Base-by-base conservation (phyloP, 1,140 invertebrate genomes). In the Pachypsylla venusta region DNA sequence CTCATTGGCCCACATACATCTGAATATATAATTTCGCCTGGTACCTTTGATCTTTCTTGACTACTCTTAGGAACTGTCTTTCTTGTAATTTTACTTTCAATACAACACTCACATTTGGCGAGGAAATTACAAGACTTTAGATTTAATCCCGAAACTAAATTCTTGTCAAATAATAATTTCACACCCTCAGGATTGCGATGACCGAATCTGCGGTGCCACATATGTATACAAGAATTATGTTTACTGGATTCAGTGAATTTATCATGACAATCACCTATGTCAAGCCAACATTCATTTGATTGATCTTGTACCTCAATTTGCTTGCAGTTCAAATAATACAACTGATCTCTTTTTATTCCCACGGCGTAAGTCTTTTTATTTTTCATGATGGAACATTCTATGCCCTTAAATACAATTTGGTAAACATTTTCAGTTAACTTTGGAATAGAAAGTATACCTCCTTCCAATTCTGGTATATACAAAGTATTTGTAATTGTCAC, bases 171-270 rank as follows among this genome's bases (percentile, higher is more conserved):
- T n/a, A 66, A 24, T 27, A 59, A 24, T 53, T 63, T 61, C 1
- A 66, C 62, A 54, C 30, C 61, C 22, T 28, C 19, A n/a, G 56
- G 61, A 58, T 65, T 28, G 0, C 63, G 40, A 60, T 67, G 66
- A 20, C 62, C 65, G 2, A 67, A 56, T 19, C 63, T 42, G 4
- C 62, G 53, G 27, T 68, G 65, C 67, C 62, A 68, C 13, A 56
- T 54, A 20, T 67, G 64, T 3, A 62, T 30, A 56, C 62, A 65
- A 12, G 39, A 5, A 40, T 28, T 26, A 26, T 35, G 30, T 35
- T 35, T 16, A 35, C 16, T 35, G 30, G 16, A 10, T 35, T 35
- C 10, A 35, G 16, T 35, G 16, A 35, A 35, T 16, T 35, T 35
- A 35, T 35, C 30, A 35, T 35, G 30, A 35, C 10, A 16, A 16